Conservation (phyloP, 2,797 vertebrate species). For the Dermochelys coriacea region DNA sequence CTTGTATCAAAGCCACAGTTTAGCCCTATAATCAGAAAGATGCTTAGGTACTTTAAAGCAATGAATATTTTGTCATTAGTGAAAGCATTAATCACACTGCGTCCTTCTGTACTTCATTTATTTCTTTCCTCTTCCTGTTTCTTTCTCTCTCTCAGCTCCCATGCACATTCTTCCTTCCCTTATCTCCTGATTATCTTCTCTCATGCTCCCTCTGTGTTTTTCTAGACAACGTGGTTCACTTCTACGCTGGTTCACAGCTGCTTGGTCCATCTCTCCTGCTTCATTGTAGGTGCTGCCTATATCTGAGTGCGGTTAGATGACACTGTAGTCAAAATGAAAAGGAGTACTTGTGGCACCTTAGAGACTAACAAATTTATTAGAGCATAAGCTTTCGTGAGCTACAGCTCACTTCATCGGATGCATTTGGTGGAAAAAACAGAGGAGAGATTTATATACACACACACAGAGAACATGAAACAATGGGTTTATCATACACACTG, state of each 20-base stretch:
- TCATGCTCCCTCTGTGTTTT: background rate
- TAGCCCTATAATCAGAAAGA: background rate
- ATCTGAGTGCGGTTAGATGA: background rate
- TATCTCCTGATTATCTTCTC: background rate
- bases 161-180: background rate
- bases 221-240: background rate
- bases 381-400: too few relatives aligned
- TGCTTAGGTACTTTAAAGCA: background rate
- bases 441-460: too few relatives aligned
- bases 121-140: background rate
- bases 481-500: too few relatives aligned
- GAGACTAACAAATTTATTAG: too few relatives aligned
- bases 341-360: too few relatives aligned
- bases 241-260: background rate
- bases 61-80: background rate
- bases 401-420: too few relatives aligned
- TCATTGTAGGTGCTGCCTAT: rapidly evolving
- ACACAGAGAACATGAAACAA: too few relatives aligned
- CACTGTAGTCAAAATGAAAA: background rate
- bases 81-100: too few relatives aligned
- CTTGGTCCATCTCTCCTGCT: background rate
- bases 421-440: too few relatives aligned
- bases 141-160: background rate
- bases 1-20: background rate
- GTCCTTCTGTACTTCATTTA: background rate